Evolutionary conservation across 2,888 invertebrate genomes (phyloP), one percentile per base, ranked within the genome.

Genomic region (Phaonia tiefii): DNA sequence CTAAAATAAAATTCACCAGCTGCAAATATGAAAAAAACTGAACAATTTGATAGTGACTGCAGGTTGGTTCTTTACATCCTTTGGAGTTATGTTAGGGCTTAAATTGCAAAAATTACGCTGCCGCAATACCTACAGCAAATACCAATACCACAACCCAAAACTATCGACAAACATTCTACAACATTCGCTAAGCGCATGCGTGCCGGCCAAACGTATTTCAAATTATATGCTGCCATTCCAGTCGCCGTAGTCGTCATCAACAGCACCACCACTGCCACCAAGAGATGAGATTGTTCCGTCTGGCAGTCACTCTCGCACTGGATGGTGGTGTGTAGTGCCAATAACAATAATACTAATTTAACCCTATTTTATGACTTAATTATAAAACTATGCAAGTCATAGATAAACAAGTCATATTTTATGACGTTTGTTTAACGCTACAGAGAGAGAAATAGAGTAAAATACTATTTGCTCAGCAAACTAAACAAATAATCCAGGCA

Each of bases 351-450:
- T 83, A 86, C 84, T 86, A 85, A 86, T 86, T 86, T 85, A 85
- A 83, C 84, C 84, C 84, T 86, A 86, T 84, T 86, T 86, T 86
- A 86, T 86, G 86, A 84, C 86, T 86, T 86, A 86, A 86, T 86
- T 86, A 86, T 84, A 82, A 82, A 76, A 82, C 76, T 74, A 82
- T 77, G 67, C 76, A 66, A 74, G 73, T 72, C 71, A 74, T 73
- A 81, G 79, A 79, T 79, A 37, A 74, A 75, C 70, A 51, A 54
- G 37, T 69, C 51, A 42, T 63, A 26, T 75, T 51, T 56, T n/a
- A 13, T 63, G 56, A 71, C 67, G 51, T 31, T 22, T 25, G 25
- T 15, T 46, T 15, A 15, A 46, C n/a, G 11, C 51, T 5, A 5
- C n/a, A 46, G 15, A 37, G 15, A 15, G 46, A 15, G 15, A 49